Percentiles rank a stretch among this genome's conserved stretches.
Evolutionary conservation across 1,140 invertebrate species (phyloP).

Genomic region (Bombyx mori): DNA sequence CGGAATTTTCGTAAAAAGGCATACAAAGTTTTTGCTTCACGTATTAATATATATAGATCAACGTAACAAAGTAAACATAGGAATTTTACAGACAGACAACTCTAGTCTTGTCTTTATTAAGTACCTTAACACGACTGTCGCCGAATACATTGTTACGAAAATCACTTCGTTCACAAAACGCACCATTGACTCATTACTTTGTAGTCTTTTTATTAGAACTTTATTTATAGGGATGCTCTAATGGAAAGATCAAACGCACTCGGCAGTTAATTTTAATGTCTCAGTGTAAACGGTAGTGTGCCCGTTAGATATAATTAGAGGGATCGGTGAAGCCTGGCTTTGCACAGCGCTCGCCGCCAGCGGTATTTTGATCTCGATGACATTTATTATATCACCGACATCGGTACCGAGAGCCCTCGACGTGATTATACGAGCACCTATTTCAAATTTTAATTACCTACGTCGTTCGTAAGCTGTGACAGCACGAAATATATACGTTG

Average conservation of each 20-base stretch:
- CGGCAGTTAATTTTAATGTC: slow-evolving; percentile 68
- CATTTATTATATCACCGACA: slow-evolving; percentile 56
- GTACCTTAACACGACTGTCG: too few relatives aligned
- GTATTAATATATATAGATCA: too few relatives aligned
- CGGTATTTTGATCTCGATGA: slow-evolving; percentile 53
- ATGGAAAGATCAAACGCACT: slow-evolving; percentile 67
- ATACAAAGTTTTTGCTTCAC: too few relatives aligned
- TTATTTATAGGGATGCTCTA: slow-evolving; percentile 62
- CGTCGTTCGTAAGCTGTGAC: too few relatives aligned
- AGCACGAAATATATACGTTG: too few relatives aligned
- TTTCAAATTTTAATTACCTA: slow-evolving; percentile 3
- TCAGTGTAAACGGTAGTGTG: slow-evolving; percentile 53
- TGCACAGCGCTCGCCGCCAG: slow-evolving; percentile 31
- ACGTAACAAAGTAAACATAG: too few relatives aligned
- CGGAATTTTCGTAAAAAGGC: too few relatives aligned
- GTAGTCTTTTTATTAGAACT: slow-evolving; percentile 44
- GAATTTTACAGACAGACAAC: too few relatives aligned
- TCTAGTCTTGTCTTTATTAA: too few relatives aligned
- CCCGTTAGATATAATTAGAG: slow-evolving; percentile 66
- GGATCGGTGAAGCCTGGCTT: slow-evolving; percentile 39
- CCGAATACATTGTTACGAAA: slow-evolving; percentile 24
- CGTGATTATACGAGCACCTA: slow-evolving; percentile 1
- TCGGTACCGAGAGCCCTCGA: slow-evolving; percentile 8
- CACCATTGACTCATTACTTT: slow-evolving; percentile 47
- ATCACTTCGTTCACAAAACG: slow-evolving; percentile 4